Percentiles rank a stretch among this genome's conserved stretches.
These are phyloP conservation scores for Otocyon megalotis DNA, from an alignment of 2,113 vertebrate genomes.

Conservation along the genomic window DNA sequence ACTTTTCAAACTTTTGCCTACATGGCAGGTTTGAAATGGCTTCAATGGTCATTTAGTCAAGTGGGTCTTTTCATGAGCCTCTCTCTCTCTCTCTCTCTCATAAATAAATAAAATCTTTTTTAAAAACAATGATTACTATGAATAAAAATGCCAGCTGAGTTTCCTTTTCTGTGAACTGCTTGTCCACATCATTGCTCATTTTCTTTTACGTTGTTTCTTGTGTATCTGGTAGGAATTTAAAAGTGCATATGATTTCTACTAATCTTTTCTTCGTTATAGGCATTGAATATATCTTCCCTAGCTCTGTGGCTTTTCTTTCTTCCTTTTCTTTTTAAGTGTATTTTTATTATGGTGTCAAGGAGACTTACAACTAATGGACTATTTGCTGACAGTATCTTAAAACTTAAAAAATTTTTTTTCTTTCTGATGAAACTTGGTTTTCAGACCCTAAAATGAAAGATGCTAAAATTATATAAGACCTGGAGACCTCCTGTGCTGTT, in stretches of 20 bases:
- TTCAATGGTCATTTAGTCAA: not conserved
- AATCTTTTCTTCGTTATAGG: not conserved
- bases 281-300: not conserved
- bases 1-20: not conserved
- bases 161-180: not conserved
- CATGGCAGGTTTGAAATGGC: not conserved
- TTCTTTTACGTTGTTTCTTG: not conserved
- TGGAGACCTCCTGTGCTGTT: not conserved
- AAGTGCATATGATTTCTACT: conserved; percentile 13
- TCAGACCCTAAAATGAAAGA: not conserved
- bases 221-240: not conserved
- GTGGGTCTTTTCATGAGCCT: not conserved
- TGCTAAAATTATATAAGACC: not conserved
- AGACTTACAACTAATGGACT: not conserved
- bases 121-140: too few relatives aligned
- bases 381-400: conserved; percentile 10
- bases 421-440: not conserved
- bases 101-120: too few relatives aligned
- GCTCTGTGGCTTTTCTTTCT: not conserved
- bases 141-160: not conserved
- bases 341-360: not conserved
- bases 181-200: not conserved
- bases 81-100: too few relatives aligned
- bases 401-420: not conserved
- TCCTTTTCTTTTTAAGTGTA: not conserved